Percentiles rank a stretch among this genome's conserved stretches.
phyloP scores from a whole-genome alignment of 2,797 vertebrate genomes.

The Hephaestus fuliginosus region DNA sequence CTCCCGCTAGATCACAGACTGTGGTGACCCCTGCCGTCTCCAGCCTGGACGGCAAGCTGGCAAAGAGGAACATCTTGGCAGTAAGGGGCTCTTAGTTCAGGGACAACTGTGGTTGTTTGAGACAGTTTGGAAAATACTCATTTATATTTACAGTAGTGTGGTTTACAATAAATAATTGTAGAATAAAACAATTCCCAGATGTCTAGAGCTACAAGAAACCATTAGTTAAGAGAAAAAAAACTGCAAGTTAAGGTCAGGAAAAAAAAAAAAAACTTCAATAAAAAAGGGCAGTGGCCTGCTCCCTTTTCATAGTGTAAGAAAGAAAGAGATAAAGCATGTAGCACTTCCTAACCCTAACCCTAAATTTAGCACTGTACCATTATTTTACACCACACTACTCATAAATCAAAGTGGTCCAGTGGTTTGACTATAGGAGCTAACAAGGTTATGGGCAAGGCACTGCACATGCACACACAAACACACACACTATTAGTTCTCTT shows the following conservation, averaged over 20 bases:
- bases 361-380: constrained; percentile 55
- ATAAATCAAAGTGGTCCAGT: constrained; percentile 59
- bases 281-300: constrained; percentile 10
- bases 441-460: constrained; percentile 30
- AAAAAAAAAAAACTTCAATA: background rate
- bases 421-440: constrained; percentile 46
- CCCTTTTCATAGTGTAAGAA: background rate
- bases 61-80: constrained; percentile 35
- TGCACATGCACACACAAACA: background rate
- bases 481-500: background rate
- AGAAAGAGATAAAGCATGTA: constrained; percentile 13
- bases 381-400: constrained; percentile 52
- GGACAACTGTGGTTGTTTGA: constrained; percentile 20
- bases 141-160: background rate
- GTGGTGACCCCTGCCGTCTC: constrained; percentile 20
- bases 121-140: background rate
- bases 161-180: background rate
- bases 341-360: constrained; percentile 41
- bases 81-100: constrained; percentile 30
- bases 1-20: constrained; percentile 35
- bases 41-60: constrained; percentile 52
- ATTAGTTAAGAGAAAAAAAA: background rate
- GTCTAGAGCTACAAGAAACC: background rate
- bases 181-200: background rate
- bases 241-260: background rate